phyloP scores from a whole-genome alignment of 2,113 vertebrate species.

The Vidua macroura region DNA sequence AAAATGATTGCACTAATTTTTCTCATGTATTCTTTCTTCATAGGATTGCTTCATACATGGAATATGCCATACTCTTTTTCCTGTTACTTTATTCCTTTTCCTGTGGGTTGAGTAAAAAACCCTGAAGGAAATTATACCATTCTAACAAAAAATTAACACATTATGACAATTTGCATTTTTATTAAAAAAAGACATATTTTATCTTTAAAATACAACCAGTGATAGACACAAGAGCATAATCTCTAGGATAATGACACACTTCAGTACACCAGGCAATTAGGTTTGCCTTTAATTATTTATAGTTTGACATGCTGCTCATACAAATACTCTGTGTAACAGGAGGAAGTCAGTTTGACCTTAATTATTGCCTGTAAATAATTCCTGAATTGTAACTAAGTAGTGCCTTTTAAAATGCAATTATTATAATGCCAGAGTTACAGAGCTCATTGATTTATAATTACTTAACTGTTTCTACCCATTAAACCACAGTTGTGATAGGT shows the following conservation, averaged over 20 bases:
- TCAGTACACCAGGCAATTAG: constrained; percentile 31
- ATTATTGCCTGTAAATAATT: constrained; percentile 65
- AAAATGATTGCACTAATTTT: constrained; percentile 54
- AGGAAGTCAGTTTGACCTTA: constrained; percentile 65
- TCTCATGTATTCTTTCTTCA: constrained; percentile 54
- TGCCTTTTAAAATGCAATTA: constrained; percentile 65
- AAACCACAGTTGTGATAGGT: constrained; percentile 42
- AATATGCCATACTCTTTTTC: neutral
- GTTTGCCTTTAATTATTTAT: constrained; percentile 45
- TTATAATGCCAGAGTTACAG: constrained; percentile 26
- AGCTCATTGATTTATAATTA: constrained; percentile 71
- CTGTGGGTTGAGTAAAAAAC: neutral
- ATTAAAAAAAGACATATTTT: neutral
- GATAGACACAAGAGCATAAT: neutral
- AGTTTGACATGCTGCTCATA: constrained; percentile 22
- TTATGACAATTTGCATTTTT: neutral
- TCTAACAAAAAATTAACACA: neutral
- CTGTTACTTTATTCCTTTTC: constrained; percentile 36
- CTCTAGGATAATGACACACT: constrained; percentile 29
- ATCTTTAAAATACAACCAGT: neutral
- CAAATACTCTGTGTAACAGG: constrained; percentile 7
- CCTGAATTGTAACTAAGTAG: constrained; percentile 67
- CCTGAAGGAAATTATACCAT: neutral
- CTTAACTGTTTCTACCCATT: constrained; percentile 63
- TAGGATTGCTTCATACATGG: constrained; percentile 24